Evolutionary conservation across 2,113 vertebrate genomes (phyloP), one percentile per base, ranked within the genome.

Genomic region (Ammodytes dubius): DNA sequence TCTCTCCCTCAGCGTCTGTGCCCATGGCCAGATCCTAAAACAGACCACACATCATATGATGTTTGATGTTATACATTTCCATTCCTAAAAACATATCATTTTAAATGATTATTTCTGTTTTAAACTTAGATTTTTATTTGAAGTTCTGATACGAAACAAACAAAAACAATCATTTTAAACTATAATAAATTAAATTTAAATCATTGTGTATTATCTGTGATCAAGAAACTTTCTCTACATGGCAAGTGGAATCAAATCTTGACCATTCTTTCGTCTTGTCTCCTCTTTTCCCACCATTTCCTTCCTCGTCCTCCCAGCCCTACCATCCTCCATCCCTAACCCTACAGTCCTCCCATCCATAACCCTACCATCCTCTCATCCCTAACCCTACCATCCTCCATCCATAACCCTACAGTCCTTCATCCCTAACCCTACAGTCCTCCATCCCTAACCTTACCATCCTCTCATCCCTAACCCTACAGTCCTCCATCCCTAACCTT

Each of bases 1-100:
- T 99, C 93, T 99, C 98, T 0, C 98, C 98, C 85, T 99, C 98
- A 0, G 98, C 98, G 17, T 99, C 98, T 0, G 97, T 98, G 71
- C 98, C 98, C 98, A 99, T 98, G 1, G 98, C 98, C 94, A 99
- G 87, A 88, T 99, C 98, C 98, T 99, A 49, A 54, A 69, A 72
- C 1, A 54, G 14, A 79, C 14, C 17, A 1, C 53, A 11, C 43
- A 2, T 82, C 14, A 27, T 1, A 19, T 8, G 14, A 11, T 11
- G 27, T 42, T 54, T 43, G 3, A n/a, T n/a, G 27, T 27, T 27
- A 27, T 27, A 27, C 27, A 27, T 27, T 27, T 27, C 27, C 27
- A 27, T 27, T 27, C 27, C 27, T 27, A 27, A 27, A 27, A 27
- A 27, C 27, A 27, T 27, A 27, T n/a, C 12, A 10, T 43, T 14